These are phyloP conservation scores for Aramus guarauna DNA, from an alignment of 2,113 vertebrate species.

Conservation along the genomic window DNA sequence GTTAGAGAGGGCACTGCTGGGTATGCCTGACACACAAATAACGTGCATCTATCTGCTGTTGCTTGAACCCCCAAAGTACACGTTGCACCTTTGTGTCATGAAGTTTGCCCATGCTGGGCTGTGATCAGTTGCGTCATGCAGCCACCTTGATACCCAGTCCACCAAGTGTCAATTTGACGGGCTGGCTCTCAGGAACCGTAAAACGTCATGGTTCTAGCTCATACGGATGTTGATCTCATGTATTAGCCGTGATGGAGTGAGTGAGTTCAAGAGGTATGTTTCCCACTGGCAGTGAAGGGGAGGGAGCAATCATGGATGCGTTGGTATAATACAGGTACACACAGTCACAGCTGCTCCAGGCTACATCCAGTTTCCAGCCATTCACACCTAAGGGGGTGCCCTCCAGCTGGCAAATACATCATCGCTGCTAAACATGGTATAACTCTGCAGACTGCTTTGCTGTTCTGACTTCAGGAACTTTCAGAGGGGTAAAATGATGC, in stretches of 20 bases:
- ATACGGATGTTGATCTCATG: background rate
- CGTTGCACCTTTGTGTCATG: background rate
- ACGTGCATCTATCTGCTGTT: accelerated
- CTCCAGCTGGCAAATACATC: background rate
- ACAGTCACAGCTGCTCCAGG: background rate
- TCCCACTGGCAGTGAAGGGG: background rate
- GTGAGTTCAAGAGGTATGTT: background rate
- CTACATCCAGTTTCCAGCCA: background rate
- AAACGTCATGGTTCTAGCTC: accelerated
- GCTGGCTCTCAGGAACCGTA: background rate
- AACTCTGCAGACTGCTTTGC: background rate
- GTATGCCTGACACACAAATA: background rate
- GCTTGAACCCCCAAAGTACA: background rate
- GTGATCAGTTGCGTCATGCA: background rate
- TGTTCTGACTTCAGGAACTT: background rate
- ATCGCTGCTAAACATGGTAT: background rate
- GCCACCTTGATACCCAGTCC: background rate
- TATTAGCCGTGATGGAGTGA: background rate
- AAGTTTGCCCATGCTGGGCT: background rate
- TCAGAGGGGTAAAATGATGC: background rate
- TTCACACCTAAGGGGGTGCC: background rate
- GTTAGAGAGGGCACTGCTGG: background rate
- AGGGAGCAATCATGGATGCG: accelerated
- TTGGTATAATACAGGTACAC: background rate
- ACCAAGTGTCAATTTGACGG: background rate